A percentile compares a stretch with the other conserved stretches of the same genome.
Conservation (phyloP, 2,113 vertebrate genomes). For the Hippopotamus amphibius region DNA sequence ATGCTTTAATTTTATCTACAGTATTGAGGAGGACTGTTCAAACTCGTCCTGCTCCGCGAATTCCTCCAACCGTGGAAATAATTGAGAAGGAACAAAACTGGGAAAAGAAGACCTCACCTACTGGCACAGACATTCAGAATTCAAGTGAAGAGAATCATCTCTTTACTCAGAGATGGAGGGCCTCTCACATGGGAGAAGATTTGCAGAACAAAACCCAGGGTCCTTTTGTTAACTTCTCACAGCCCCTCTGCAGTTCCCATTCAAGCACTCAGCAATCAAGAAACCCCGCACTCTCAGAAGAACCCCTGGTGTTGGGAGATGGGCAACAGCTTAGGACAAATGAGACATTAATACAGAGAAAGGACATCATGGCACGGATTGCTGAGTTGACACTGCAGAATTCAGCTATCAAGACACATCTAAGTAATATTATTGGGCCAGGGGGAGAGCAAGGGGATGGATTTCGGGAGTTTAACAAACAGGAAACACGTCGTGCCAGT, state of each 20-base stretch:
- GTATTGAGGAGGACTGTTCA: slow-evolving; percentile 74
- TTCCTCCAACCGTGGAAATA: slow-evolving; percentile 76
- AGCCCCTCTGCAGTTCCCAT: slow-evolving; percentile 49
- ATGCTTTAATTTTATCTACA: slow-evolving; percentile 51
- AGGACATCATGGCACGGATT: slow-evolving; percentile 89
- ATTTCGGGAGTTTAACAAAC: slow-evolving; percentile 52
- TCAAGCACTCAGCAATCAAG: background rate
- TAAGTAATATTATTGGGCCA: slow-evolving; percentile 80
- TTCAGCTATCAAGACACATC: slow-evolving; percentile 89
- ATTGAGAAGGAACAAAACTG: slow-evolving; percentile 74
- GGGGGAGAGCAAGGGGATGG: slow-evolving; percentile 76
- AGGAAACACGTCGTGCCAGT: background rate
- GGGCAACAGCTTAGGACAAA: slow-evolving; percentile 40
- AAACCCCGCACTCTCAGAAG: slow-evolving; percentile 27
- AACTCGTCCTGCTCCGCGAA: slow-evolving; percentile 73
- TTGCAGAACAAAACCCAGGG: slow-evolving; percentile 70
- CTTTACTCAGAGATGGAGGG: slow-evolving; percentile 71
- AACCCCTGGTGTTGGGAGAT: slow-evolving; percentile 3
- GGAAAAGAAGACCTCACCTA: slow-evolving; percentile 77
- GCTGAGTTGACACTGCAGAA: slow-evolving; percentile 91
- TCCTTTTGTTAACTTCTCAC: slow-evolving; percentile 78
- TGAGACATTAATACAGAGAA: slow-evolving; percentile 64
- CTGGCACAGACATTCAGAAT: slow-evolving; percentile 63
- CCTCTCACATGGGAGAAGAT: slow-evolving; percentile 74
- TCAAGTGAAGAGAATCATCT: slow-evolving; percentile 75